Evolutionary conservation across 2,888 invertebrate genomes (phyloP).

Genomic region (Tenthredo mesomela): DNA sequence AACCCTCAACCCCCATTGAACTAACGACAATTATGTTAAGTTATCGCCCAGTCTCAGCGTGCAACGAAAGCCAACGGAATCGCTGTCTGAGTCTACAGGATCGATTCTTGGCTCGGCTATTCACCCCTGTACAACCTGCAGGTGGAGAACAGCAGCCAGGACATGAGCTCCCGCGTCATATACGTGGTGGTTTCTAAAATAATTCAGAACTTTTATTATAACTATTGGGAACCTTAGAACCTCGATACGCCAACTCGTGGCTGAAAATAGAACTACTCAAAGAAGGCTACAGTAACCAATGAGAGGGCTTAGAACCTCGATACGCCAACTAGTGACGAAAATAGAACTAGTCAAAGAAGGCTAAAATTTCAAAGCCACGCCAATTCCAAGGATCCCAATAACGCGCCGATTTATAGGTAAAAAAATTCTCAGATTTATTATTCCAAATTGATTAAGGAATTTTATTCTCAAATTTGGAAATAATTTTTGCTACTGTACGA

Average conservation of each 20-base stretch:
- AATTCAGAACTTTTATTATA: neutral
- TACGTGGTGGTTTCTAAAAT: neutral
- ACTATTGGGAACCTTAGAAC: no score
- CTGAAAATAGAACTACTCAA: no score
- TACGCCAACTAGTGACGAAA: no score
- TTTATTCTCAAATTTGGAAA: neutral
- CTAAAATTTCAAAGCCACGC: no score
- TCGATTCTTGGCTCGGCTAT: conserved; percentile 44
- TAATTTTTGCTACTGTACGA: neutral
- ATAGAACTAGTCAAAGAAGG: no score
- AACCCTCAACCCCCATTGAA: neutral
- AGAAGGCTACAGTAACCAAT: no score
- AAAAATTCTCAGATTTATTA: neutral
- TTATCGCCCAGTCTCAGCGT: conserved; percentile 13
- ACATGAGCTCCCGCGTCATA: neutral
- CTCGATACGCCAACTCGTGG: no score
- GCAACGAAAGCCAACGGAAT: conserved; percentile 21
- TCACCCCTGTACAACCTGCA: conserved; percentile 43
- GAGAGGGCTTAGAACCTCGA: no score
- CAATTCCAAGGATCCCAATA: no score
- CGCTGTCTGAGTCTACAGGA: conserved; percentile 39
- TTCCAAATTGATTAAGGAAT: neutral
- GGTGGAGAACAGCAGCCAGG: conserved; percentile 15
- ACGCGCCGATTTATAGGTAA: neutral
- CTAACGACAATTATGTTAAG: conserved; percentile 20